Evolutionary conservation across 1,140 invertebrate genomes (phyloP).

Genomic region (Radopholus similis): DNA sequence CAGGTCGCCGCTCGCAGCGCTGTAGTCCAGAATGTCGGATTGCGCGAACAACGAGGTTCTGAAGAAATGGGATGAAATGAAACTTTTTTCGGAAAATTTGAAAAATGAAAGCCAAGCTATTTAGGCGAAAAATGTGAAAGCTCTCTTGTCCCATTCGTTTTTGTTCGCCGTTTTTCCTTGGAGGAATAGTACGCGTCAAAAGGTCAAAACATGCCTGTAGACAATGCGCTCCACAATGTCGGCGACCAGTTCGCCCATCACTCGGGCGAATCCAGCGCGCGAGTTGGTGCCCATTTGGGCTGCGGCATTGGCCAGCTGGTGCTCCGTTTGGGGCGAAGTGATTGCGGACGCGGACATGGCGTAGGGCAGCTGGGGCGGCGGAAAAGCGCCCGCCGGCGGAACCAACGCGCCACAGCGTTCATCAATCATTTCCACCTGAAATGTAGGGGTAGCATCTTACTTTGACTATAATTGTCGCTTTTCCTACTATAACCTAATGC

Average conservation of each 20-base stretch:
- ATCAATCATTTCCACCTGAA: slow-evolving; percentile 80
- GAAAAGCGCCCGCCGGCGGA: background rate
- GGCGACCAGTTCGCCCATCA: slow-evolving; percentile 80
- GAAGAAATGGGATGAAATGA: slow-evolving; percentile 16
- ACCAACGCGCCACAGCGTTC: slow-evolving; percentile 75
- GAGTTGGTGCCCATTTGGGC: slow-evolving; percentile 53
- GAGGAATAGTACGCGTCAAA: background rate
- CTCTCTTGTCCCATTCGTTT: background rate
- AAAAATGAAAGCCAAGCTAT: too few relatives aligned
- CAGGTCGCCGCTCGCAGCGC: slow-evolving; percentile 85
- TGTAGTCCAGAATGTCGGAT: slow-evolving; percentile 75
- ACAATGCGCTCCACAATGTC: slow-evolving; percentile 94
- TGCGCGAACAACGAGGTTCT: slow-evolving; percentile 83
- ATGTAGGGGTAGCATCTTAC: too few relatives aligned
- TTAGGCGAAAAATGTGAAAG: too few relatives aligned
- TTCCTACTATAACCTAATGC: too few relatives aligned
- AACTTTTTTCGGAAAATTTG: too few relatives aligned
- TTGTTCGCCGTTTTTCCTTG: background rate
- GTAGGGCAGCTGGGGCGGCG: too few relatives aligned
- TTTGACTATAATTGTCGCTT: too few relatives aligned
- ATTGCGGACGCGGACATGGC: too few relatives aligned
- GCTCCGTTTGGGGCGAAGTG: too few relatives aligned
- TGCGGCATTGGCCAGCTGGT: too few relatives aligned
- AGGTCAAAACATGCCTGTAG: slow-evolving; percentile 67
- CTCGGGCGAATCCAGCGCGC: slow-evolving; percentile 69